Evolutionary conservation across 2,797 vertebrate genomes (phyloP), one percentile per base, ranked within the genome.

Genomic region (Gadopsis marmoratus): DNA sequence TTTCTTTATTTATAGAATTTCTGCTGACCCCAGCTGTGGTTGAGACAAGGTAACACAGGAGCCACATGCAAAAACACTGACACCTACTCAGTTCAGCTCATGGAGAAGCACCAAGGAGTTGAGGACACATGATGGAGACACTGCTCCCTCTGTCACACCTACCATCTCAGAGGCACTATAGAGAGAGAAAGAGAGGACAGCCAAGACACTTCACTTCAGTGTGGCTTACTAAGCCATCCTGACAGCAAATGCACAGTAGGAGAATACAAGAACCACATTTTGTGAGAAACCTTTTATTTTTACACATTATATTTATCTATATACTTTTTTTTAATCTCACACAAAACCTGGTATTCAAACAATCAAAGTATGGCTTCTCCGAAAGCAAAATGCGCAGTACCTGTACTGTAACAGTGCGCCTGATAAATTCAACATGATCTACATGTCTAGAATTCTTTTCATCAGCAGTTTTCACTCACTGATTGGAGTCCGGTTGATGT

Each of bases 1-100:
- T 26, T 26, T 26, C 2, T 26, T 26, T 26, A 26, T 29, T 50
- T 31, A 0, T 21, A 94, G 92, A 93, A 88, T 29, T 92, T 88
- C 60, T 93, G 93, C 88, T 94, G 92, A 93, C 86, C 64, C 59
- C 8, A 17, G 78, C 76, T 35, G 70, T 7, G 23, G 56, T 16
- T 53, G 53, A 76, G 72, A 77, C 54, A 3, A 71, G 62, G 33
- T n/a, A 31, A 72, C 60, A 41, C 37, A 50, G 61, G 43, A 87
- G 19, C 41, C 33, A 10, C 41, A 12, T 29, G 41, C 29, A 86
- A 53, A 79, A 54, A 43, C 74, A 12, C 67, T 48, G 68, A 76
- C n/a, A n/a, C 48, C 70, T 21, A 0, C 65, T 73, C 59, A 26
- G 41, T 68, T 84, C 50, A 5, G 58, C 61, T 69, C n/a, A 31